These are phyloP conservation scores for Microcebus jonahi DNA, from an alignment of 2,113 vertebrate species.

Conservation along the genomic window DNA sequence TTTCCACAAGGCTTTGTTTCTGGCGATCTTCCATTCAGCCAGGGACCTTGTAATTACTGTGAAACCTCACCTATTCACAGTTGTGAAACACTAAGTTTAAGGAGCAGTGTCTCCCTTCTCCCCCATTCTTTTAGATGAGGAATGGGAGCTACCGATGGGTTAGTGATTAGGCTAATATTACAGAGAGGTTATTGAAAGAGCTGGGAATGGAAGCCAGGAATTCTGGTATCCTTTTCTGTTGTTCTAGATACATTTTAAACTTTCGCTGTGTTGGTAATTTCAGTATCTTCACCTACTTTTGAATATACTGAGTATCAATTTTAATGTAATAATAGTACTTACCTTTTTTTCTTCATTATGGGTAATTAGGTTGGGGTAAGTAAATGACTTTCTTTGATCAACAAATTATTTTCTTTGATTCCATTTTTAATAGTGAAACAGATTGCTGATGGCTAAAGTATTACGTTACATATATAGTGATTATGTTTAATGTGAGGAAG, in stretches of 20 bases:
- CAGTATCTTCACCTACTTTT: background rate
- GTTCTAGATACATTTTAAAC: slow-evolving; percentile 56
- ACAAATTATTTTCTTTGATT: background rate
- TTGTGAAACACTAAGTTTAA: background rate
- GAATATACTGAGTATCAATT: background rate
- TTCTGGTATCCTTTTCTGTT: slow-evolving; percentile 17
- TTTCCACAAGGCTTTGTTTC: slow-evolving; percentile 56
- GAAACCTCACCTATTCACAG: slow-evolving; percentile 34
- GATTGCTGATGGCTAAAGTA: background rate
- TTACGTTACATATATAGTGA: background rate
- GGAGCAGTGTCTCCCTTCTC: background rate
- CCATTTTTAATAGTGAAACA: background rate
- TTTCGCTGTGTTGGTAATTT: slow-evolving; percentile 43
- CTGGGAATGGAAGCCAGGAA: background rate
- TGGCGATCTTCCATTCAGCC: background rate
- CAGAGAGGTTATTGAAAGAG: slow-evolving; percentile 67
- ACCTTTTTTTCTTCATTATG: background rate
- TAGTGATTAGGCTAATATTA: slow-evolving; percentile 46
- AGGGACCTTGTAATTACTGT: background rate
- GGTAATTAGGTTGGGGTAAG: background rate
- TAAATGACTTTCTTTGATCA: slow-evolving; percentile 14
- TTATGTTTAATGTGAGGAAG: background rate
- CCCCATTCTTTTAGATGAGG: background rate
- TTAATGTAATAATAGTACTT: background rate
- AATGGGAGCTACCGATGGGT: background rate